Evolutionary conservation across 2,113 vertebrate species (phyloP).

Genomic region (Bujurquina vittata): DNA sequence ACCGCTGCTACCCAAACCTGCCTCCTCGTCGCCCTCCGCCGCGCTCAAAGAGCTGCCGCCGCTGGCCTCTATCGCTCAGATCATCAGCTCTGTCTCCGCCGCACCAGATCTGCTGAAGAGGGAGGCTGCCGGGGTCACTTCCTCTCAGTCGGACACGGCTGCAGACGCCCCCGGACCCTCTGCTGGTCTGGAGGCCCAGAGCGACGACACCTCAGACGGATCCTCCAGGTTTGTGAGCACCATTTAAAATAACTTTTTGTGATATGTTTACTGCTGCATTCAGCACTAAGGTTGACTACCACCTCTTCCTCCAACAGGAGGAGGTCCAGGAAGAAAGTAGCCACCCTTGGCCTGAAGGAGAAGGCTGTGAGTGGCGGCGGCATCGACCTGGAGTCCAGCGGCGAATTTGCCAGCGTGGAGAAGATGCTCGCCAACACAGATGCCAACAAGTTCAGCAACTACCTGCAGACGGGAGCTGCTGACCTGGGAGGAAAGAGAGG

Average conservation of each 20-base stretch:
- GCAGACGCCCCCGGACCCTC: neutral
- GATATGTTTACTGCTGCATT: neutral
- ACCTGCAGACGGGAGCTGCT: slow-evolving; percentile 86
- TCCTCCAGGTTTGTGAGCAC: slow-evolving; percentile 50
- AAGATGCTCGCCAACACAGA: slow-evolving; percentile 97
- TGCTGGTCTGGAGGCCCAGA: neutral
- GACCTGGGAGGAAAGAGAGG: slow-evolving; percentile 81
- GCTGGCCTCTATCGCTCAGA: slow-evolving; percentile 96
- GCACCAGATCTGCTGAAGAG: slow-evolving; percentile 89
- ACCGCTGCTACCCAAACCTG: slow-evolving; percentile 94
- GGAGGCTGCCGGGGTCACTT: slow-evolving; percentile 41
- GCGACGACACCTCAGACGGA: slow-evolving; percentile 22
- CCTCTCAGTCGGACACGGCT: neutral
- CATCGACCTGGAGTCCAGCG: slow-evolving; percentile 94
- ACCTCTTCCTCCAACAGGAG: slow-evolving; percentile 33
- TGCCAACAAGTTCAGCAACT: slow-evolving; percentile 93
- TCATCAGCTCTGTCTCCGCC: slow-evolving; percentile 95
- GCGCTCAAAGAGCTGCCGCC: slow-evolving; percentile 88
- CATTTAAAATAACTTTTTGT: neutral
- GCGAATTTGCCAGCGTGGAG: slow-evolving; percentile 97
- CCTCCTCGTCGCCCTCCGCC: slow-evolving; percentile 61
- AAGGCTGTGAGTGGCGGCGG: slow-evolving; percentile 1
- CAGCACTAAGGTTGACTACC: neutral
- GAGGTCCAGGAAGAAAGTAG: slow-evolving; percentile 58
- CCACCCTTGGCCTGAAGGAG: slow-evolving; percentile 31